Conservation (phyloP, 2,113 vertebrate genomes). For the Nymphicus hollandicus region DNA sequence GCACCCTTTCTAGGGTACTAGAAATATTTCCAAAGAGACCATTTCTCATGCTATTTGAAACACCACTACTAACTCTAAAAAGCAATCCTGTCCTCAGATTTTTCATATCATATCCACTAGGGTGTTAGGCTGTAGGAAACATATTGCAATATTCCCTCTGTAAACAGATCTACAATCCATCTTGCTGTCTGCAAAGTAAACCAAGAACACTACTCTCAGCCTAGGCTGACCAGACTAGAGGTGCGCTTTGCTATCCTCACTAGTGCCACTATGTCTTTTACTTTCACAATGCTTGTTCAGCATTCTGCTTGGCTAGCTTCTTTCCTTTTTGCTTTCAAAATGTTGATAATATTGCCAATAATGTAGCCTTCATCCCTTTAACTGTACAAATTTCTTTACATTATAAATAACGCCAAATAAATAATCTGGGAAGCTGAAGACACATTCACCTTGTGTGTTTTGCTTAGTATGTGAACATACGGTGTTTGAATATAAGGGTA, state of each 20-base stretch:
- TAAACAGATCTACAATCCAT: not conserved
- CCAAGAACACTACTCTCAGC: not conserved
- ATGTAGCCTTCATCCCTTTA: not conserved
- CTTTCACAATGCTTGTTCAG: not conserved
- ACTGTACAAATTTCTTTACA: not conserved
- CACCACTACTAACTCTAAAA: not conserved
- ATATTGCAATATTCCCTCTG: not conserved
- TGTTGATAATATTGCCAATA: not conserved
- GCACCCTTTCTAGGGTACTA: not conserved
- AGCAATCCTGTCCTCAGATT: not conserved
- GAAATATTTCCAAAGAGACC: not conserved
- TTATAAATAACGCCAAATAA: not conserved
- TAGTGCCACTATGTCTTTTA: not conserved
- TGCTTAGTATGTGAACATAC: not conserved
- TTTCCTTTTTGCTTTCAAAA: not conserved
- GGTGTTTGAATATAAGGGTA: not conserved
- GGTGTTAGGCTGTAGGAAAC: not conserved
- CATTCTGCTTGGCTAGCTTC: not conserved
- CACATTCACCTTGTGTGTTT: not conserved
- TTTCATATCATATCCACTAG: not conserved
- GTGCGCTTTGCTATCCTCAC: rapidly evolving
- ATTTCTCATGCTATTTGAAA: not conserved
- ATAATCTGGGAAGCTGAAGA: not conserved
- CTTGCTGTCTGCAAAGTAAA: not conserved
- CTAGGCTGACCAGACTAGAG: not conserved